Base-by-base conservation (phyloP, 1,140 invertebrate species). In the Probaryconus sp. region DNA sequence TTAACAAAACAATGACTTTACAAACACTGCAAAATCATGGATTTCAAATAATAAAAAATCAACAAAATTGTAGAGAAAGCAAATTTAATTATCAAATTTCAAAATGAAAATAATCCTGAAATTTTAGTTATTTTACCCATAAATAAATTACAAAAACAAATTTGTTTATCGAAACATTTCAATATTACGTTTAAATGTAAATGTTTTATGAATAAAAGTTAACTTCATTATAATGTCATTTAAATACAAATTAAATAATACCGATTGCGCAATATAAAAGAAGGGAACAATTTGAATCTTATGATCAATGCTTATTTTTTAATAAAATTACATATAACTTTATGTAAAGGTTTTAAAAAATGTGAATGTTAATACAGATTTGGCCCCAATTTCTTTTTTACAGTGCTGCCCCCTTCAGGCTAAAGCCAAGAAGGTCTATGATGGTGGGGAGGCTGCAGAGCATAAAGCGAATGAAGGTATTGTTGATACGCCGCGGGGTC, bases 371-470 rank as follows among this genome's bases (percentile, higher is more conserved):
- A 26, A 58, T 68, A 68, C 11, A 68, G 58, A 68, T 24, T 68
- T 68, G 64, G 51, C 64, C 64, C 51, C 55, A 20, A n/a, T 45
- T 37, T 51, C 16, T 16, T 60, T 45, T 73, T 76, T 38, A 79
- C n/a, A 70, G 31, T 30, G 38, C n/a, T 10, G 61, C 63, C 55
- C 63, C 74, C 53, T 72, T 43, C n/a, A 51, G 76, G 82, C 85
- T 87, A 88, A 43, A 87, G 83, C 86, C 86, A 88, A 35, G 85
- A 80, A 28, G 85, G 83, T 81, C 85, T 79, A 63, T 85, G 86
- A 77, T 84, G 84, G 68, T 86, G 86, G 1, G 83, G 81, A 47
- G 82, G 82, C 50, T 82, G 84, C 30, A 88, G 75, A 13, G 85
- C 82, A 16, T 88, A 88, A 11, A 86, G 67, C 20, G 86, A 87